Conservation (phyloP, 2,113 vertebrate genomes). For the Andinoacara biseriatus region DNA sequence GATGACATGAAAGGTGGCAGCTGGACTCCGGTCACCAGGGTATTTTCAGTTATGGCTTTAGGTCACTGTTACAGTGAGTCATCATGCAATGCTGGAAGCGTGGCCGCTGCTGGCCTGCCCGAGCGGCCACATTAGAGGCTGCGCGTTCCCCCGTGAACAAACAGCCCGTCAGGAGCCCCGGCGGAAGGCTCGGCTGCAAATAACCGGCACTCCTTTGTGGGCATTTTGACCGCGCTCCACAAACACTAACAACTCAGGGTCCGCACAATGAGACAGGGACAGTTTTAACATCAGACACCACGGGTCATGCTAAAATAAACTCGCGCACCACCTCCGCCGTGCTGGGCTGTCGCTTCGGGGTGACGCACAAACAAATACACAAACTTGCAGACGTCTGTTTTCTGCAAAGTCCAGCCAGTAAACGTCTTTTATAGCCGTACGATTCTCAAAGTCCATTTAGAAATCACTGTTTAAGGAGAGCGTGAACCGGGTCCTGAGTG, state of each 20-base stretch:
- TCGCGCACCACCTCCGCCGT: conserved; percentile 42
- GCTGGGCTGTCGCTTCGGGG: conserved; percentile 34
- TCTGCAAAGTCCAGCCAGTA: conserved; percentile 58
- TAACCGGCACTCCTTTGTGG: conserved; percentile 53
- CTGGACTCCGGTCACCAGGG: conserved; percentile 12
- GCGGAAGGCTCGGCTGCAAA: conserved; percentile 43
- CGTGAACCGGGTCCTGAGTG: conserved; percentile 54
- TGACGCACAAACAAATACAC: conserved; percentile 65
- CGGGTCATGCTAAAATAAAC: conserved; percentile 68
- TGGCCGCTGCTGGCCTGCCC: conserved; percentile 28
- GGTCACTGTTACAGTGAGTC: conserved; percentile 72
- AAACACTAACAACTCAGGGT: conserved; percentile 53
- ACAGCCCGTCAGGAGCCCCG: conserved; percentile 9
- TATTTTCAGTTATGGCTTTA: conserved; percentile 69
- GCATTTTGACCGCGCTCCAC: conserved; percentile 49
- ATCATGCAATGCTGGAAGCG: conserved; percentile 57
- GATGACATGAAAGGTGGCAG: conserved; percentile 1
- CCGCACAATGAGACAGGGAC: conserved; percentile 38
- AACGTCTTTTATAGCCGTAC: conserved; percentile 9
- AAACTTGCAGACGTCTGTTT: conserved; percentile 58
- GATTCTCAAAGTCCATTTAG: conserved; percentile 51
- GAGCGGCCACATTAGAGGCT: conserved; percentile 59
- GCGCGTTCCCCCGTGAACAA: conserved; percentile 13
- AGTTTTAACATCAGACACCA: conserved; percentile 63
- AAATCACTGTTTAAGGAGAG: conserved; percentile 35